Base-by-base conservation (phyloP, 2,113 vertebrate genomes). In the Esox niger region DNA sequence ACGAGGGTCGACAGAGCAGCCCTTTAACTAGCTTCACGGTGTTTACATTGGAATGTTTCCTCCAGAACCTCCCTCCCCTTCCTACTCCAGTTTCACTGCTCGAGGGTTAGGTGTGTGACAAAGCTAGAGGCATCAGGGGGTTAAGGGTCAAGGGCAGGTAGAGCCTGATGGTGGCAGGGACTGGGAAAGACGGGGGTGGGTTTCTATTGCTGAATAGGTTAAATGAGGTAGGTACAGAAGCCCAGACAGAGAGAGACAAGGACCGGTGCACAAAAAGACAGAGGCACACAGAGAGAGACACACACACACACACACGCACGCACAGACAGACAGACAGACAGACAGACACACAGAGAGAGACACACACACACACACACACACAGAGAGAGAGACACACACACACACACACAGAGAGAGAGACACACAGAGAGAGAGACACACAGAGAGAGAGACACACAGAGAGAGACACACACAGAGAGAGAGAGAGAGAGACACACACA, bases 1-100 rank as follows among this genome's bases (percentile, higher is more conserved):
- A 73, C 69, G 60, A 80, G 62, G 63, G 70, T 73, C 55, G 66
- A 62, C 64, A 56, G 20, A 64, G 67, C 65, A 62, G 29, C 65
- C 77, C 66, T 63, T 17, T 56, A 75, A 76, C 6, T 27, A 29
- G 61, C 64, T 56, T 47, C 47, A n/a, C 47, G 21, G 47, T 52
- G 74, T 73, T 76, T 58, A 67, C 15, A 55, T 25, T 63, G 33
- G 26, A n/a, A 77, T 2, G 58, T 60, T 46, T 64, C 64, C 30
- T 68, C 54, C 63, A 67, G 74, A 74, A 66, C 56, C 64, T 72
- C 64, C 60, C 56, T 64, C n/a, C 0, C 10, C n/a, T 52, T 52
- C 47, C 47, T 52, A 52, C 47, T 52, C 47, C n/a, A 2, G 47
- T 23, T 52, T 52, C 47, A 52, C n/a, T 52, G 8, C n/a, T 21